Conservation (phyloP, 2,113 vertebrate species). For the Podarcis muralis region DNA sequence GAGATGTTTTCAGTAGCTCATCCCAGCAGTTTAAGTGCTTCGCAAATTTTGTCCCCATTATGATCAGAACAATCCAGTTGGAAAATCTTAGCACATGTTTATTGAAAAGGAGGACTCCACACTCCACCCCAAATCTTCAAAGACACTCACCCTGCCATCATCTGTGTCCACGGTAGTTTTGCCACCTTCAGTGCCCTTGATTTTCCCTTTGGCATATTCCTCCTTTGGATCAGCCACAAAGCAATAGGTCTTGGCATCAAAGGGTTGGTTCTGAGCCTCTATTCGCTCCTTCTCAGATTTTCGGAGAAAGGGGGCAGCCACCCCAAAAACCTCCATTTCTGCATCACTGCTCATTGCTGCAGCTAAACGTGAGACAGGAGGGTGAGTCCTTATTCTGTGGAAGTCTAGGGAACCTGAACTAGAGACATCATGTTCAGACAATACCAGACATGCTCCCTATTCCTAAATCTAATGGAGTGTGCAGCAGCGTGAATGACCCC, state of each 20-base stretch:
- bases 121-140: neutral
- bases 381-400: neutral
- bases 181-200: conserved; percentile 76
- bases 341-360: conserved; percentile 75
- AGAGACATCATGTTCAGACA: neutral
- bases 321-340: conserved; percentile 80
- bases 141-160: conserved; percentile 75
- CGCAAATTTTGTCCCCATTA: neutral
- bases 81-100: neutral
- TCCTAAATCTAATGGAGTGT: neutral
- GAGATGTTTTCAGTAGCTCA: neutral
- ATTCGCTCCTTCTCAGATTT: conserved; percentile 82
- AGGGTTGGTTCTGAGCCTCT: conserved; percentile 84
- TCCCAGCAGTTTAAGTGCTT: neutral
- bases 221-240: conserved; percentile 80
- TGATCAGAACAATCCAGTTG: neutral
- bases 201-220: conserved; percentile 80
- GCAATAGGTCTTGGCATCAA: conserved; percentile 85
- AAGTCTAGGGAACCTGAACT: neutral
- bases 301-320: conserved; percentile 78
- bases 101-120: neutral
- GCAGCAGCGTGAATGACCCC: neutral
- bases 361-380: conserved; percentile 57
- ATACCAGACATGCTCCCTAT: neutral
- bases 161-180: conserved; percentile 82